These are phyloP conservation scores for Rhinoptilus africanus DNA, from an alignment of 2,113 vertebrate genomes.

Conservation along the genomic window DNA sequence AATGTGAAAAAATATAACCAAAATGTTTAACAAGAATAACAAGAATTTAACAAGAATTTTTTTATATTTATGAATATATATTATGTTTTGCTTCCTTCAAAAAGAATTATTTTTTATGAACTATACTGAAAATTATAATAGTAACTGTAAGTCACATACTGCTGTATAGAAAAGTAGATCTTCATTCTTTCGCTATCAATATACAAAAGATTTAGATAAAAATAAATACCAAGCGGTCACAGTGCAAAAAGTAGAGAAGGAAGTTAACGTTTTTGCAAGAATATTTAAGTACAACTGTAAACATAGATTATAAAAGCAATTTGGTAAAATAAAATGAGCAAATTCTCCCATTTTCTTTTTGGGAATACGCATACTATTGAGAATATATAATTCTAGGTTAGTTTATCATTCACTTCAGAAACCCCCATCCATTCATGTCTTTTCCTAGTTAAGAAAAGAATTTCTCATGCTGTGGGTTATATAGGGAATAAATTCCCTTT, in stretches of 20 bases:
- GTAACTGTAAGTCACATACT: not conserved
- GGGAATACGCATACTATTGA: not conserved
- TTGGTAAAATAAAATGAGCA: not conserved
- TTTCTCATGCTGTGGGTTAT: not conserved
- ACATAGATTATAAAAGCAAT: not conserved
- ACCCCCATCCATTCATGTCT: not conserved
- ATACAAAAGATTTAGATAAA: not conserved
- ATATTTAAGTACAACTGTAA: not conserved
- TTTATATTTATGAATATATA: not conserved
- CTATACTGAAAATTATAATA: not conserved
- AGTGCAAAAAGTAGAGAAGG: not conserved
- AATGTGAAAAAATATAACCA: slow-evolving; percentile 61
- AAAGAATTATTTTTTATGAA: not conserved
- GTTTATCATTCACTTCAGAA: not conserved
- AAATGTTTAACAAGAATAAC: slow-evolving; percentile 39
- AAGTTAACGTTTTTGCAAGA: not conserved
- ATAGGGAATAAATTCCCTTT: not conserved
- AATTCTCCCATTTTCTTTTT: not conserved
- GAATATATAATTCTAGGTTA: not conserved
- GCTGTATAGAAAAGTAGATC: slow-evolving; percentile 24
- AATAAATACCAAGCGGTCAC: not conserved
- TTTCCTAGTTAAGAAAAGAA: not conserved
- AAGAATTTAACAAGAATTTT: slow-evolving; percentile 37
- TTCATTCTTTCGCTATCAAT: not conserved
- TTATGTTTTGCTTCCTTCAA: not conserved